Evolutionary conservation across 23 tunicate species (phyloP).

Genomic region (Diplosoma virens): DNA sequence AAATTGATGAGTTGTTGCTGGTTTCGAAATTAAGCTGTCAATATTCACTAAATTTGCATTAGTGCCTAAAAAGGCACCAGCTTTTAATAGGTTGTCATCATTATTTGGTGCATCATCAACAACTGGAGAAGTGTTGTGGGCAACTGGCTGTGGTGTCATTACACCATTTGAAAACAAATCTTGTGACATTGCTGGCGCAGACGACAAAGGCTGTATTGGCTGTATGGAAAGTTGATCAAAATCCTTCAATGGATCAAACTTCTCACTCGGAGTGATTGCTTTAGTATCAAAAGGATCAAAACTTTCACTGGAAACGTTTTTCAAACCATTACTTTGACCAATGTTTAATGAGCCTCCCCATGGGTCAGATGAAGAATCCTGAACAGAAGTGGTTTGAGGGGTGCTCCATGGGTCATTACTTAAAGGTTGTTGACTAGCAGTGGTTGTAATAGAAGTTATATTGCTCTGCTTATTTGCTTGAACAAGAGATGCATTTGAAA

Average conservation of each 20-base stretch:
- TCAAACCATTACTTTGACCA: background rate
- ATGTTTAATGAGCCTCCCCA: constrained; percentile 25
- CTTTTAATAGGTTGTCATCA: background rate
- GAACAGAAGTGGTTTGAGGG: background rate
- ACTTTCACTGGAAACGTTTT: background rate
- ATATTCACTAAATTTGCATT: constrained; percentile 65
- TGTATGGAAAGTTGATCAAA: constrained; percentile 37
- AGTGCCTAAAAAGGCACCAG: constrained; percentile 59
- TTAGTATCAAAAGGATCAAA: constrained; percentile 8
- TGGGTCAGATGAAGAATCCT: constrained; percentile 15
- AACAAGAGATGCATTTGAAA: background rate
- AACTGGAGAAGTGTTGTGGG: background rate
- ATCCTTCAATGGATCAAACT: constrained; percentile 49
- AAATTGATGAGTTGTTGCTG: constrained; percentile 38
- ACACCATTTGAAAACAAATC: constrained; percentile 14
- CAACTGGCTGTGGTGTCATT: constrained; percentile 7
- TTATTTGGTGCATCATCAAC: background rate
- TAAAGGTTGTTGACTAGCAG: background rate
- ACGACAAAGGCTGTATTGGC: background rate
- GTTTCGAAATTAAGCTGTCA: constrained; percentile 50
- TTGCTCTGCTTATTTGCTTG: background rate
- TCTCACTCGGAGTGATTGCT: background rate
- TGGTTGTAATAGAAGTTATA: background rate
- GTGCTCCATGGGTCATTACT: constrained; percentile 7
- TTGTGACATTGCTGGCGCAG: background rate